Base-by-base conservation (phyloP, 2,113 vertebrate species). In the Callochromis pleurospilus region DNA sequence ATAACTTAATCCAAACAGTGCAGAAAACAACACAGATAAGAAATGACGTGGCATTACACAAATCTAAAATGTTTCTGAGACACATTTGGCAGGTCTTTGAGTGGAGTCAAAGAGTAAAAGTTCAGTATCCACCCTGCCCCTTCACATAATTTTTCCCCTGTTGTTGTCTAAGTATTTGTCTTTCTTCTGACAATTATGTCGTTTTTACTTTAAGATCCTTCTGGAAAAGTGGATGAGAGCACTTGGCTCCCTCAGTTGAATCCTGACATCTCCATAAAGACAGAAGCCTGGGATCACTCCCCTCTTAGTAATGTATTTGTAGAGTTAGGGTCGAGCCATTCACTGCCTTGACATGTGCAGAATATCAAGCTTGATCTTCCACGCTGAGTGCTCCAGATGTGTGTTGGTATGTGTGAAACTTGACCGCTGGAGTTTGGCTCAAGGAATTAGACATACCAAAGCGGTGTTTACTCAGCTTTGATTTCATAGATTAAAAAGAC, bases 391-490 rank as follows among this genome's bases (percentile, higher is more conserved):
- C 86, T 89, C 92, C 95, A 95, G 95, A 96, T 95, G 94, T 93
- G 88, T 84, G 81, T 87, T 84, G 91, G 91, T 91, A 92, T 94
- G 94, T 92, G 93, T 90, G 92, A 94, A 96, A 94, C 88, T 92
- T 89, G 90, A 94, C 89, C 90, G 79, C 93, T n/a, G 62, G 82
- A 93, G 89, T 89, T 93, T 90, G 88, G 89, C 84, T 92, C 40
- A 38, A 90, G 87, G 89, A 94, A 90, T 92, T 88, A 92, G 86
- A 88, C 94, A 87, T 91, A 88, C 91, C 92, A 84, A 89, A 88
- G 91, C 60, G 4, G 51, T 95, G 94, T 96, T 96, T 96, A 95
- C 92, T 91, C 92, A 93, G 89, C 90, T 94, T 96, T 95, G 92
- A 96, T 96, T 94, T 92, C 87, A 51, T 47, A 91, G 93, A 93